A percentile compares a stretch with the other conserved stretches of the same genome.
These are phyloP conservation scores for Sphinx pinastri DNA, from an alignment of 2,888 invertebrate species.

Conservation along the genomic window DNA sequence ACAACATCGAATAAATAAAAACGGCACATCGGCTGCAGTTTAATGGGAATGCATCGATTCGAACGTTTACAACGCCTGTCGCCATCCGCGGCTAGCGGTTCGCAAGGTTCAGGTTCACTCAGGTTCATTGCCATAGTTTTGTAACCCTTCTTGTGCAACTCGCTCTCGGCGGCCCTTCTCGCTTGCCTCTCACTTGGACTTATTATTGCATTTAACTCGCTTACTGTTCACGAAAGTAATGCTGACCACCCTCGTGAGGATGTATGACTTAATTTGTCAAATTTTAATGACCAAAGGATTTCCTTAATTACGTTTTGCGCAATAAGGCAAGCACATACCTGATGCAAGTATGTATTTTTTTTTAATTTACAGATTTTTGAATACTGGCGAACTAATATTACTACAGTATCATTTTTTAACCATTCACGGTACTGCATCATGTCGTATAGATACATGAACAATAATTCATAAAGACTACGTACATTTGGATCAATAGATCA, in stretches of 20 bases:
- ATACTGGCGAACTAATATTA: background rate
- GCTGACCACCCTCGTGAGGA: conserved; percentile 3
- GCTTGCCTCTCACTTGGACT: conserved; percentile 77
- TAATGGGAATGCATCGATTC: conserved; percentile 39
- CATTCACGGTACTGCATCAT: too few relatives aligned
- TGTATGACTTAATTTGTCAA: background rate
- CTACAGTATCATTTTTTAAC: background rate
- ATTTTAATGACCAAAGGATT: background rate
- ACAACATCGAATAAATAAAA: conserved; percentile 37
- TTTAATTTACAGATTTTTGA: background rate
- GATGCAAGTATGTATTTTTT: background rate
- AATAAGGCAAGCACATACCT: background rate
- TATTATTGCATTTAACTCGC: conserved; percentile 60
- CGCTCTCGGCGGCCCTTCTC: conserved; percentile 74
- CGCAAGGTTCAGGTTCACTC: conserved; percentile 81
- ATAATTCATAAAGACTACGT: too few relatives aligned
- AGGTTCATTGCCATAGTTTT: conserved; percentile 85
- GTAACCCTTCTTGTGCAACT: conserved; percentile 84
- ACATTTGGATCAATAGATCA: too few relatives aligned
- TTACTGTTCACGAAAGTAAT: conserved; percentile 40
- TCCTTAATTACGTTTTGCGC: background rate
- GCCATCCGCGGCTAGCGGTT: conserved; percentile 79
- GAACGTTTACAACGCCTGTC: conserved; percentile 61
- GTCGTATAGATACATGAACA: too few relatives aligned
- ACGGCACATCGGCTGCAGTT: conserved; percentile 18